Base-by-base conservation (phyloP, 2,113 vertebrate genomes). In the Phylloscopus trochiloides region DNA sequence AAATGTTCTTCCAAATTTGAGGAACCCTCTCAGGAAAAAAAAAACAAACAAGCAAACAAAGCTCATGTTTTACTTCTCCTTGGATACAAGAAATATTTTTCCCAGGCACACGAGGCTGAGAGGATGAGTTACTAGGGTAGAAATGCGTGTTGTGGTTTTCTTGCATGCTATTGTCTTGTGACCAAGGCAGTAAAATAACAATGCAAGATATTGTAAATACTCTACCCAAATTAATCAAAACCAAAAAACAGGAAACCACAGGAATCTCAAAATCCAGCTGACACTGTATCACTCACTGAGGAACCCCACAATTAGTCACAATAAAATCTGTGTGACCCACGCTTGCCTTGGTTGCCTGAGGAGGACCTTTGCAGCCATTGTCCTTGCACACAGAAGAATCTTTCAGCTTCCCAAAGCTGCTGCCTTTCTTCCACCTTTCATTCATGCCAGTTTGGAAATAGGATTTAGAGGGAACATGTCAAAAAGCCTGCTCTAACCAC, bases 141-240 rank as follows among this genome's bases (percentile, higher is more conserved):
- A 90, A 93, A 90, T 61, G 10, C 0, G 0, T 63, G 17, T 62
- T 86, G 86, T 51, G 68, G 88, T 80, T 88, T 94, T 20, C 54
- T 77, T 80, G 32, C 61, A 65, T 88, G 74, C 36, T 16, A 51
- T 88, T 80, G 59, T 93, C 93, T 83, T 94, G 74, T 95, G 92
- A 94, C 29, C 50, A 74, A 66, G 38, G 29, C 89, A 78, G 54
- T 73, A 93, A 92, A 86, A 73, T 21, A 94, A 6, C 57, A 79
- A 31, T 43, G 25, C 18, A 66, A 65, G 26, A 55, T 28, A 50
- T 21, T 89, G 52, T 81, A 91, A 92, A 82, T 34, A 51, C 8
- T 86, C 34, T 80, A 74, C 45, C 43, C 51, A 63, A 90, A 95
- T 71, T 17, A 32, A 74, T 40, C n/a, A 51, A 74, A 93, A 80